Evolutionary conservation across 2,888 invertebrate species (phyloP), one percentile per base, ranked within the genome.

Genomic region (Apamea monoglypha): DNA sequence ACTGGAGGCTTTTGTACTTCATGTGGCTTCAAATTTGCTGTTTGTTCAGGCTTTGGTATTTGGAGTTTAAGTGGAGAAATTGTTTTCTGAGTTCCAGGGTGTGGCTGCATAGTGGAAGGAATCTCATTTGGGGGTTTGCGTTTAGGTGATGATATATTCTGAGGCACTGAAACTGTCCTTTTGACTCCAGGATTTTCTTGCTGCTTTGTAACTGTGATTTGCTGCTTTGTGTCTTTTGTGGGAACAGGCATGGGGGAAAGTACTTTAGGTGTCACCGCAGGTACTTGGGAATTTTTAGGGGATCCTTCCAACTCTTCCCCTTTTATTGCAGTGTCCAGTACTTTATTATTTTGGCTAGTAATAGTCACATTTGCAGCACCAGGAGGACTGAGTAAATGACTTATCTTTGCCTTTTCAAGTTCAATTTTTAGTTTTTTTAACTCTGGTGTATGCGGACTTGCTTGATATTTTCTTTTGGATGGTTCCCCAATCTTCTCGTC

Each of bases 401-500:
- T 90, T 78, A 94, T 80, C 90, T 96, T 96, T 66, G 94, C 81
- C 89, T 96, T 96, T 80, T 96, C 96, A 78, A 95, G 82, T 84
- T 96, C 96, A 88, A 96, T 92, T 92, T 95, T 97, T 16, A 95
- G 83, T 87, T 95, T 96, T 87, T 97, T 97, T 63, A 95, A 90
- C 90, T 96, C 96, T 75, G 94, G 93, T 78, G 93, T 87, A 82
- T 91, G 92, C 68, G 92, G 88, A 73, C 91, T 79, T 80, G 90
- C 77, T 66, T 92, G 92, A 78, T 90, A 90, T 91, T 96, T 97
- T 87, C 97, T 92, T 92, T 97, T 97, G 47, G 95, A 90, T 69
- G 90, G 88, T 67, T 96, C 96, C 68, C 93, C 92, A 69, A 80
- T 79, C 87, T 95, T 96, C 53, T 94, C 95, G 76, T 95, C 96